Conservation (phyloP, 2,888 invertebrate genomes). For the Chalcosyrphus nemorum region DNA sequence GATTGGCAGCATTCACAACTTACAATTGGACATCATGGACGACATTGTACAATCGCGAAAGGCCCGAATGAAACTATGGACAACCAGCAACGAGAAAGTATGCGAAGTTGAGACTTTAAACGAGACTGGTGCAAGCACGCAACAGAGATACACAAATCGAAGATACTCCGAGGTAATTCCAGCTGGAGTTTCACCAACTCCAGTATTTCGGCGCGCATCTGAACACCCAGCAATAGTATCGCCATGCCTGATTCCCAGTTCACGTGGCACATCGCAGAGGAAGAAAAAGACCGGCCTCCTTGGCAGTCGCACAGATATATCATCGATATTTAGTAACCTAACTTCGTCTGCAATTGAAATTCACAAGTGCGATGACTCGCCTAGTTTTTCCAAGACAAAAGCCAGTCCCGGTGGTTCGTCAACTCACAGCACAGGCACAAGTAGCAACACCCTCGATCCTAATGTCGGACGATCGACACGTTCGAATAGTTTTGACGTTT, state of each 20-base stretch:
- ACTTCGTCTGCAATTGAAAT: conserved; percentile 92
- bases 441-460: conserved; percentile 78
- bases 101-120: conserved; percentile 92
- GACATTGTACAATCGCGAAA: conserved; percentile 92
- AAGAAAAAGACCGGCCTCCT: conserved; percentile 85
- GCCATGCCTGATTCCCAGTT: conserved; percentile 77
- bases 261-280: conserved; percentile 77
- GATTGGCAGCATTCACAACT: conserved; percentile 90
- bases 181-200: conserved; percentile 81
- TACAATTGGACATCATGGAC: conserved; percentile 94
- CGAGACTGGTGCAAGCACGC: conserved; percentile 84
- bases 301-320: conserved; percentile 91
- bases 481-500: conserved; percentile 93
- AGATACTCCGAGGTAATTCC: conserved; percentile 89
- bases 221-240: conserved; percentile 86
- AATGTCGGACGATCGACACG: conserved; percentile 85
- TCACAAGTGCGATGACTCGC: conserved; percentile 85
- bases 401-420: conserved; percentile 73
- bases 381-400: conserved; percentile 72
- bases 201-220: conserved; percentile 87
- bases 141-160: conserved; percentile 85
- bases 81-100: conserved; percentile 89
- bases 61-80: conserved; percentile 92
- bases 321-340: conserved; percentile 87
- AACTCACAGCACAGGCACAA: conserved; percentile 3